Percentiles rank a stretch among this genome's conserved stretches.
Conservation (phyloP, 2,113 vertebrate genomes). For the Megaptera novaeangliae region DNA sequence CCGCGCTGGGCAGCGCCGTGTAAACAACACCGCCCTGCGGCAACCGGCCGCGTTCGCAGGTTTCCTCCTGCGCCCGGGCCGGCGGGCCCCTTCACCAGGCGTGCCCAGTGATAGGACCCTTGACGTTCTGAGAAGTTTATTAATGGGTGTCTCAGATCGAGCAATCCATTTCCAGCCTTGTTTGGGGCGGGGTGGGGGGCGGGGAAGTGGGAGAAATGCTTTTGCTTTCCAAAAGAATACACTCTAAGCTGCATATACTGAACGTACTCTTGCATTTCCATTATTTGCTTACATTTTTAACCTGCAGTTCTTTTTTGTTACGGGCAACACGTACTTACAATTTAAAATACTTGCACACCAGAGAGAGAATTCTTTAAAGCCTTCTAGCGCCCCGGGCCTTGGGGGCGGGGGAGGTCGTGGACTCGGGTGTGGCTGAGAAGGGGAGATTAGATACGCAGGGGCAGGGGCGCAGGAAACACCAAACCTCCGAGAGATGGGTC, state of each 20-base stretch:
- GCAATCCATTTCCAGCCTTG: neutral
- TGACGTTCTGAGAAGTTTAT: slow-evolving; percentile 49
- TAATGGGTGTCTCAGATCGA: slow-evolving; percentile 6
- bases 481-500: neutral
- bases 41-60: slow-evolving; percentile 23
- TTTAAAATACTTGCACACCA: neutral
- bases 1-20: neutral
- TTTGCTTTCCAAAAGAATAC: neutral
- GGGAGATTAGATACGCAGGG: slow-evolving; percentile 8
- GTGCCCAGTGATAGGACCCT: neutral
- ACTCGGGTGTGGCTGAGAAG: neutral
- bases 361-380: neutral
- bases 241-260: neutral
- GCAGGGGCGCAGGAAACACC: neutral
- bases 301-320: neutral
- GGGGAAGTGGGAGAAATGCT: neutral
- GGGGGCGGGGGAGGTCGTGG: neutral
- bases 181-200: rapidly evolving
- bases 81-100: too few relatives aligned
- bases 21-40: slow-evolving; percentile 61
- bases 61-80: neutral
- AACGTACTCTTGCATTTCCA: neutral
- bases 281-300: neutral
- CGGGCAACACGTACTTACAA: neutral
- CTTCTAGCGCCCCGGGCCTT: neutral